Evolutionary conservation across 2,113 vertebrate genomes (phyloP), one percentile per base, ranked within the genome.

Genomic region (Apteryx owenii): DNA sequence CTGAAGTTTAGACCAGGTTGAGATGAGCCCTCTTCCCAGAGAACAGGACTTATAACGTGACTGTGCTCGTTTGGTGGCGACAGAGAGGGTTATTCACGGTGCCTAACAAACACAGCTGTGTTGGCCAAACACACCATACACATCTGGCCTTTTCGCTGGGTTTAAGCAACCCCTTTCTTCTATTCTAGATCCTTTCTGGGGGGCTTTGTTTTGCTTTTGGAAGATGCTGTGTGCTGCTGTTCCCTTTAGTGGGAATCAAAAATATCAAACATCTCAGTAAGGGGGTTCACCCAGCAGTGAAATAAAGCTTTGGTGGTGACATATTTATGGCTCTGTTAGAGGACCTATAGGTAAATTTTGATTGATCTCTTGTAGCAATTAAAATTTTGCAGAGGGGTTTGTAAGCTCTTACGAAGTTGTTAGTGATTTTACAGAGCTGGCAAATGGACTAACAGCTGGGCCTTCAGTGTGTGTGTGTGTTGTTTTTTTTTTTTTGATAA

Each of bases 41-140:
- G 12, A 31, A 15, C n/a, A 3, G 58, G 40, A 20, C 3, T 21
- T 18, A 5, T 7, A 21, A 16, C 1, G 0, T 2, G 25, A 5
- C 40, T 50, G 50, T 19, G 64, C 42, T 48, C 0, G 0, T 53
- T 33, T 80, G 62, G 36, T 69, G 85, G 66, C 23, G 13, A 44
- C 4, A 50, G 23, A 26, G 66, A 31, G 53, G 22, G 14, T 21
- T 53, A 5, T 7, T 82, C 25, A 8, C 20, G 2, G 1, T 31
- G 50, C 51, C 12, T 29, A 3, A n/a, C 54, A 14, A 75, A 4
- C 38, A 4, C 12, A 29, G 36, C 36, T 17, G 2, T 12, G 25
- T n/a, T 36, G 33, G 65, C 75, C 60, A 76, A 18, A 20, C 28
- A 46, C 18, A 31, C 48, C 3, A 0, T 13, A 1, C 2, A 9